These are phyloP conservation scores for Coptodon rendalli DNA, from an alignment of 2,113 vertebrate species.

Conservation along the genomic window DNA sequence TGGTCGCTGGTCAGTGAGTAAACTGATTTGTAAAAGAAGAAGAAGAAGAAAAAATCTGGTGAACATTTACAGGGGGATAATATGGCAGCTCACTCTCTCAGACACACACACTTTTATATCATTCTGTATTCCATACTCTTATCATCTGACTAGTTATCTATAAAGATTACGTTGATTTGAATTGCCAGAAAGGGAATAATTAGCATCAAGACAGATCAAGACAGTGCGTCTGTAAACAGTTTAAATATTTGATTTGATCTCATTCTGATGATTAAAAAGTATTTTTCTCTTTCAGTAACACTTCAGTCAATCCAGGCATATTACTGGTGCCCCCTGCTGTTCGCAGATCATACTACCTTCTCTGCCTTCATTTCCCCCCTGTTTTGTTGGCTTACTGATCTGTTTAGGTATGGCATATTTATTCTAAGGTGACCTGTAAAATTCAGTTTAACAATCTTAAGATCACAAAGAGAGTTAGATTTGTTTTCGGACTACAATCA, in stretches of 20 bases:
- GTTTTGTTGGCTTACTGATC: background rate
- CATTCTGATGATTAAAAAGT: background rate
- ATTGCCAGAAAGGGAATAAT: background rate
- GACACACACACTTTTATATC: background rate
- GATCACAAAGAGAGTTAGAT: background rate
- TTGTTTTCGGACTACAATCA: background rate
- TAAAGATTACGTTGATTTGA: background rate
- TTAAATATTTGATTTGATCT: background rate
- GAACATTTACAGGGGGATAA: background rate
- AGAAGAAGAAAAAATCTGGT: background rate
- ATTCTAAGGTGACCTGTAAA: background rate
- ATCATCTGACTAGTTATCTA: background rate
- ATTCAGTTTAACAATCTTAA: background rate
- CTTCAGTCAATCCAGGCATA: conserved; percentile 1
- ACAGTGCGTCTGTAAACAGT: background rate
- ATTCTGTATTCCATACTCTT: background rate
- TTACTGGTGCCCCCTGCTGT: conserved; percentile 72
- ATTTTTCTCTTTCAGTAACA: background rate
- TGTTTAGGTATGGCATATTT: background rate
- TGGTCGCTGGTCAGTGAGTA: background rate
- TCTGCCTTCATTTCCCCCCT: background rate
- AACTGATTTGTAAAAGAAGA: background rate
- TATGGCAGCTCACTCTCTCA: background rate
- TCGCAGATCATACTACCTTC: background rate
- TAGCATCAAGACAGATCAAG: background rate